Conservation (phyloP, 2,888 invertebrate species). For the Lysandra bellargus region DNA sequence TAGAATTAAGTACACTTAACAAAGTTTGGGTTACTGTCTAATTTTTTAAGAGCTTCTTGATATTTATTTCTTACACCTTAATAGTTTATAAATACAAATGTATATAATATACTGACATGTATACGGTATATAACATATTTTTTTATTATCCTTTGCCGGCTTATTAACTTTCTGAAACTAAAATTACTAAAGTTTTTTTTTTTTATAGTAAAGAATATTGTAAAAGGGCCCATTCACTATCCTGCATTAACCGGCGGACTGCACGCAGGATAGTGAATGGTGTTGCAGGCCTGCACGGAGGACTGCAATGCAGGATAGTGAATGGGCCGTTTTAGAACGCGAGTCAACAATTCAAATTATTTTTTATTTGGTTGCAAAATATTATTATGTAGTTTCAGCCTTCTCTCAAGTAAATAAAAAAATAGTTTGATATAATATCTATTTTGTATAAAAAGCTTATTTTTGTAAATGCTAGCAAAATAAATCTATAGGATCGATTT, state of each 20-base stretch:
- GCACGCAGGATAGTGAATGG: too few relatives aligned
- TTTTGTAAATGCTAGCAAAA: neutral
- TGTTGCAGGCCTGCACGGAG: too few relatives aligned
- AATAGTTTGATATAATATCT: neutral
- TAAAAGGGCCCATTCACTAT: too few relatives aligned
- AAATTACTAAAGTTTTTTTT: neutral
- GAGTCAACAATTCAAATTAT: neutral
- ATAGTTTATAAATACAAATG: neutral
- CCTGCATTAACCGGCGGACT: too few relatives aligned
- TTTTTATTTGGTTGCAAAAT: neutral
- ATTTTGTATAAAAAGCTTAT: conserved; percentile 15
- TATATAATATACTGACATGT: neutral
- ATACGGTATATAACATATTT: neutral
- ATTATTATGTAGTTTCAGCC: neutral
- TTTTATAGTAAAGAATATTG: neutral
- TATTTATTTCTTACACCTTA: conserved; percentile 20
- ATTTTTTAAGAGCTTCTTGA: conserved; percentile 8
- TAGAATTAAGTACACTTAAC: neutral
- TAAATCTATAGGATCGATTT: neutral
- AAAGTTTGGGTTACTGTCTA: neutral
- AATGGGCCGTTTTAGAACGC: too few relatives aligned
- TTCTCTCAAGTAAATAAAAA: neutral
- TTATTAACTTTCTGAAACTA: neutral
- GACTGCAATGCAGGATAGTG: too few relatives aligned
- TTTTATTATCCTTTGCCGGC: neutral